A percentile compares a stretch with the other conserved stretches of the same genome.
Conservation (phyloP, 2,888 invertebrate species). For the Meiosimyza platycephala region DNA sequence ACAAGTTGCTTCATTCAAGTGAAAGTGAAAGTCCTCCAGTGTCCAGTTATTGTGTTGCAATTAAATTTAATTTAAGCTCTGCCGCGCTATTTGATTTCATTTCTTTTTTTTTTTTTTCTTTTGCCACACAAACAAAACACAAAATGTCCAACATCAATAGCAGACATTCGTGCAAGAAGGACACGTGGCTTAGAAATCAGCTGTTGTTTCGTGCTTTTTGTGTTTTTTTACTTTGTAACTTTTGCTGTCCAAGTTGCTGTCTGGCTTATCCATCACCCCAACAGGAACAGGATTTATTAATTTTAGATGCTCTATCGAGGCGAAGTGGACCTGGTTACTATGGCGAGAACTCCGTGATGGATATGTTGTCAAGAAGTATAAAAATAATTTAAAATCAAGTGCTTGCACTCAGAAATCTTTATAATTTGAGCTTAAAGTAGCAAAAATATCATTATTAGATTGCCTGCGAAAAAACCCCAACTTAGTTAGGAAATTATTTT, state of each 20-base stretch:
- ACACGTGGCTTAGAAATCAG: slow-evolving; percentile 53
- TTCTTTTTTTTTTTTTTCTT: slow-evolving; percentile 36
- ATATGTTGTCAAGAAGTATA: slow-evolving; percentile 86
- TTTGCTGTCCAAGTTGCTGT: slow-evolving; percentile 5
- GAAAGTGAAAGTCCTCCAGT: slow-evolving; percentile 58
- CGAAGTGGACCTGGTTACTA: slow-evolving; percentile 68
- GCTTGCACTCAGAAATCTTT: background rate
- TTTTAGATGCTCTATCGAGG: slow-evolving; percentile 79
- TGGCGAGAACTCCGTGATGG: slow-evolving; percentile 79
- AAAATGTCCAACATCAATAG: slow-evolving; percentile 43
- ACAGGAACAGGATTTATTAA: slow-evolving; percentile 80
- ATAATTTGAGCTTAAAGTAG: no score
- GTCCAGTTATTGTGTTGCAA: slow-evolving; percentile 12
- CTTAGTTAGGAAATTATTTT: no score
- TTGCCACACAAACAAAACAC: slow-evolving; percentile 32
- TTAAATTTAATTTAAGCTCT: background rate
- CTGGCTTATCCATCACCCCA: slow-evolving; percentile 65
- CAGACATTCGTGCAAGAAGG: slow-evolving; percentile 50
- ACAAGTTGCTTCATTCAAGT: background rate
- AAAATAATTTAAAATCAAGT: background rate
- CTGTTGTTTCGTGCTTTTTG: slow-evolving; percentile 27
- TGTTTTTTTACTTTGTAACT: background rate
- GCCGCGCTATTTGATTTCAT: background rate
- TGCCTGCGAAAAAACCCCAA: no score
- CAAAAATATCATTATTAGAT: no score